Evolutionary conservation across 2,797 vertebrate species (phyloP).

Genomic region (Botia kubotai): DNA sequence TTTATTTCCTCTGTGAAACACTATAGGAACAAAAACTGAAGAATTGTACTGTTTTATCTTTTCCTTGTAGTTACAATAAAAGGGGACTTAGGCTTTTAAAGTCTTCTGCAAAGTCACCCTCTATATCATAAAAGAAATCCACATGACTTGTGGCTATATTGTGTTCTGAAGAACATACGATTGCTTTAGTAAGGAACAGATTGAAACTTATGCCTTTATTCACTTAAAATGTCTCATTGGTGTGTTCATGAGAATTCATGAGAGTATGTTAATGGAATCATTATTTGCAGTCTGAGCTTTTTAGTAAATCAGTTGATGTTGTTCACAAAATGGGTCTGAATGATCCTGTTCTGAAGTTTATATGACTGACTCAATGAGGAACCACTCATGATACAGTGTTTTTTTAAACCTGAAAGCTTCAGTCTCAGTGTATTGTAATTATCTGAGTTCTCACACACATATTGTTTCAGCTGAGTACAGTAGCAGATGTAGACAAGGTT

Average conservation of each 20-base stretch:
- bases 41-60: no score
- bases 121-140: not conserved
- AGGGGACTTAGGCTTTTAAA: not conserved
- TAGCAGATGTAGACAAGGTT: slow-evolving; percentile 34
- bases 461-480: slow-evolving; percentile 38
- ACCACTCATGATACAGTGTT: no score
- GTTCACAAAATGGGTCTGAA: no score
- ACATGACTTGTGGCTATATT: slow-evolving; percentile 1
- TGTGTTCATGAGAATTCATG: no score
- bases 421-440: not conserved
- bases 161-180: not conserved
- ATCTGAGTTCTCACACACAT: slow-evolving; percentile 1
- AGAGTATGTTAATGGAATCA: no score
- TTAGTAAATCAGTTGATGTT: no score
- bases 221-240: no score
- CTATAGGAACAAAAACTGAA: not conserved
- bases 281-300: no score
- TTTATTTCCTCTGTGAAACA: not conserved
- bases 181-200: not conserved
- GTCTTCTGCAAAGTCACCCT: not conserved
- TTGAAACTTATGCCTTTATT: no score
- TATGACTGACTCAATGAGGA: no score
- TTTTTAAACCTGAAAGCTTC: no score
- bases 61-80: not conserved
- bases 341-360: no score